Conservation (phyloP, 2,888 invertebrate species). For the Zelleria hepariella region DNA sequence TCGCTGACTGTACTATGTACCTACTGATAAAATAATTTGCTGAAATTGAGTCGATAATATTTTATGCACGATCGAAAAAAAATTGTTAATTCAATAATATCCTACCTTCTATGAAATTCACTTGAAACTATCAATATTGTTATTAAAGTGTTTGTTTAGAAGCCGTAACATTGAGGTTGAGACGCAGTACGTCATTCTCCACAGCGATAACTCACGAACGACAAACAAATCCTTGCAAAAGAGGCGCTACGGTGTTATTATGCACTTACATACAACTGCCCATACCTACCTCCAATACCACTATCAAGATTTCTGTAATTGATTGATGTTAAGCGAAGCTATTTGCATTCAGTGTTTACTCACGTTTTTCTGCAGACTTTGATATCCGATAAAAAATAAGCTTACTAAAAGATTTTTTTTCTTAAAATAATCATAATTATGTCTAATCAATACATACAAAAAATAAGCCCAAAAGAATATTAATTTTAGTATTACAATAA, state of each 20-base stretch:
- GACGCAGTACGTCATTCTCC: neutral
- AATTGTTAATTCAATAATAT: no score
- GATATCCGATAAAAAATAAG: neutral
- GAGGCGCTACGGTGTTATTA: neutral
- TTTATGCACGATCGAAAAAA: no score
- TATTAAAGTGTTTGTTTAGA: neutral
- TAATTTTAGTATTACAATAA: neutral
- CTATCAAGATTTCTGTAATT: neutral
- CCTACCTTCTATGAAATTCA: no score
- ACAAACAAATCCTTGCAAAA: conserved; percentile 24
- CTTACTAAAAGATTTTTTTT: neutral
- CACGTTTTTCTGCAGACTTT: conserved; percentile 24
- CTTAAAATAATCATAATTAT: neutral
- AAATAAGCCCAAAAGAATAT: neutral
- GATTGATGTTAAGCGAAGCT: neutral
- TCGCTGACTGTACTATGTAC: no score
- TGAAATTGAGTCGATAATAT: no score
- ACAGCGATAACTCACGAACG: conserved; percentile 28
- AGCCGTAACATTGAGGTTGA: neutral
- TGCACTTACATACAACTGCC: neutral
- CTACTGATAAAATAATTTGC: no score
- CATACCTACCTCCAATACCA: neutral
- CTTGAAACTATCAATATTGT: no score
- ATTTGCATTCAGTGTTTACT: conserved; percentile 11
- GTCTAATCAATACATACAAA: neutral